phyloP scores from a whole-genome alignment of 64 coral and sea anemone species.

The Dendrophyllia cribrosa region DNA sequence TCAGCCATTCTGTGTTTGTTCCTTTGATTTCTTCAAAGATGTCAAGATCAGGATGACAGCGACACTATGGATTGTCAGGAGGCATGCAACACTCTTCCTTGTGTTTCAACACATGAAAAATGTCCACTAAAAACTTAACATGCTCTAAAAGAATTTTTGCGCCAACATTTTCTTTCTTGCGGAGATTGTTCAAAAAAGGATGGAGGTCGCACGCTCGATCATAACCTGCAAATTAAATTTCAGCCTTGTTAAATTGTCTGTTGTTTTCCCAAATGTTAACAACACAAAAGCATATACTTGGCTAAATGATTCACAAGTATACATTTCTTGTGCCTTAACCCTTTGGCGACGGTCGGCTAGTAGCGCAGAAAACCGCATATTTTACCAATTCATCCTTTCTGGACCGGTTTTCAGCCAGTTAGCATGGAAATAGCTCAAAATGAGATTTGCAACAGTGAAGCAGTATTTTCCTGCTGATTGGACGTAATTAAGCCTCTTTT shows the following conservation, averaged over 20 bases:
- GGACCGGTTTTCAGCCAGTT: too few relatives aligned
- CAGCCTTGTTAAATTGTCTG: background rate
- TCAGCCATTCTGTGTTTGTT: conserved; percentile 12
- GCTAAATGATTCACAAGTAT: conserved; percentile 72
- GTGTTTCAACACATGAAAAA: conserved; percentile 77
- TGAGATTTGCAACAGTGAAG: too few relatives aligned
- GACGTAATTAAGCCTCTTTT: too few relatives aligned
- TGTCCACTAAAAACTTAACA: conserved; percentile 78
- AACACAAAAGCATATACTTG: conserved; percentile 66
- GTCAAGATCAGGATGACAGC: conserved; percentile 58
- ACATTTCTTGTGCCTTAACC: conserved; percentile 70
- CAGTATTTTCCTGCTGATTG: too few relatives aligned
- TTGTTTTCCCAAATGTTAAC: background rate
- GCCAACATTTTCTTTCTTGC: conserved; percentile 62
- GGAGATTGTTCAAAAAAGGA: conserved; percentile 61
- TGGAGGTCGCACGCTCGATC: conserved; percentile 57
- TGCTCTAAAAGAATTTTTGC: conserved; percentile 57
- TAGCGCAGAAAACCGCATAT: too few relatives aligned
- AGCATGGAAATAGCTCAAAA: too few relatives aligned
- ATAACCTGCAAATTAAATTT: conserved; percentile 21
- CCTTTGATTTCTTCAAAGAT: conserved; percentile 60
- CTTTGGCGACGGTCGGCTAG: too few relatives aligned
- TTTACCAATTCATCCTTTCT: too few relatives aligned
- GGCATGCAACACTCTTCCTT: conserved; percentile 80
- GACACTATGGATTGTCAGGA: conserved; percentile 54